These are phyloP conservation scores for Gortyna flavago DNA, from an alignment of 2,888 invertebrate genomes.

Conservation along the genomic window DNA sequence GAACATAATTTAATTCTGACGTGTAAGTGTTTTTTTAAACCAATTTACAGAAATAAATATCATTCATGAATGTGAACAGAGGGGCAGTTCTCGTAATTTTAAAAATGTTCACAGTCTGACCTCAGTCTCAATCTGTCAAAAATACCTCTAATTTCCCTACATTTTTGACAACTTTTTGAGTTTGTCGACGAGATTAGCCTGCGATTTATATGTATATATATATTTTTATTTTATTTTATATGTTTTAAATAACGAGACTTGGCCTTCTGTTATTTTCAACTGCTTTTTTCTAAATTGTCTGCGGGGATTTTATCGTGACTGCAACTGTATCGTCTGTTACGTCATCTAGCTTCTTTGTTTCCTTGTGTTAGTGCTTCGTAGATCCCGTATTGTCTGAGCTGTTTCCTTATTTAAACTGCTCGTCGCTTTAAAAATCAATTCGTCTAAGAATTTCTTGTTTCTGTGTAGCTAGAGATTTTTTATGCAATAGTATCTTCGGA, in stretches of 20 bases:
- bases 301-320: slow-evolving; percentile 5
- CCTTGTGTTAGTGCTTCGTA: slow-evolving; percentile 19
- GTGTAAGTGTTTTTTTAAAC: neutral
- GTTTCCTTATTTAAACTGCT: slow-evolving; percentile 31
- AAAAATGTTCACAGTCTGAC: too few species aligned
- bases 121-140: too few species aligned
- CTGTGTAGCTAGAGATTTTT: neutral
- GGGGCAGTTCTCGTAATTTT: too few species aligned
- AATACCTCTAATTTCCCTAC: too few species aligned
- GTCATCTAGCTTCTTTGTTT: slow-evolving; percentile 18
- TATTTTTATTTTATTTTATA: too few species aligned
- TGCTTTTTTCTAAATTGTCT: neutral
- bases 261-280: neutral
- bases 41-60: neutral
- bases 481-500: neutral
- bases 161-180: too few species aligned
- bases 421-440: slow-evolving; percentile 4
- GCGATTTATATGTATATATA: too few species aligned
- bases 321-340: neutral
- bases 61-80: neutral
- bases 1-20: neutral
- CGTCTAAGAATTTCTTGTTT: slow-evolving; percentile 4
- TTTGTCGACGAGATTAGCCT: too few species aligned
- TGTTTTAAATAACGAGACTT: too few species aligned
- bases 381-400: slow-evolving; percentile 8